These are phyloP conservation scores for Nomada ruficornis DNA, from an alignment of 2,888 invertebrate species.

Conservation along the genomic window DNA sequence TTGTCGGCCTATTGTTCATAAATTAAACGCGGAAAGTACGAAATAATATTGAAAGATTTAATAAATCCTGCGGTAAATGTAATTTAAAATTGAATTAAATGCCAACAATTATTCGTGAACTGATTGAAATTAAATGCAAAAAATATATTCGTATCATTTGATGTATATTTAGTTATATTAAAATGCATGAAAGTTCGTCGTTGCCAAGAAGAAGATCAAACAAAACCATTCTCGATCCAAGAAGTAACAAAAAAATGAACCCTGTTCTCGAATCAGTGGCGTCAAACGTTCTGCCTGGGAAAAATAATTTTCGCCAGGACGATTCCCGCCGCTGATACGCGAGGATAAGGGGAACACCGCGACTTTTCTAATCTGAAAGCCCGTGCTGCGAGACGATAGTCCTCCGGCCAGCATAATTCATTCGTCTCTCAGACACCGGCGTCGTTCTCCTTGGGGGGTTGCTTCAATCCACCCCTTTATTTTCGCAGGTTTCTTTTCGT, in stretches of 20 bases:
- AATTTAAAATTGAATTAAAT: too few relatives aligned
- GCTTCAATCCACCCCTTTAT: constrained; percentile 49
- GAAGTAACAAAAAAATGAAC: neutral
- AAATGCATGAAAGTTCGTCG: too few relatives aligned
- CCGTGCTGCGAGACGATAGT: constrained; percentile 46
- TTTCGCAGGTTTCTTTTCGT: constrained; percentile 32
- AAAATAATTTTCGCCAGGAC: constrained; percentile 25
- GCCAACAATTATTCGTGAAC: too few relatives aligned
- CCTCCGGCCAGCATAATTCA: constrained; percentile 48
- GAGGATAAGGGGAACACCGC: constrained; percentile 9
- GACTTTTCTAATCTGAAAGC: constrained; percentile 48
- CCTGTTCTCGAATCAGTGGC: neutral
- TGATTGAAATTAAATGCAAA: too few relatives aligned
- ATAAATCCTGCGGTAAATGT: too few relatives aligned
- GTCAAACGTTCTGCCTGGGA: constrained; percentile 10
- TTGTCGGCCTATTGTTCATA: too few relatives aligned
- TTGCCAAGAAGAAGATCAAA: constrained; percentile 2
- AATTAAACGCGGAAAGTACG: too few relatives aligned
- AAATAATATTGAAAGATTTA: too few relatives aligned
- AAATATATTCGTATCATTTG: too few relatives aligned
- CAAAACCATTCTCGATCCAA: neutral
- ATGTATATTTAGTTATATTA: too few relatives aligned
- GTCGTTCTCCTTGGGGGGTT: constrained; percentile 50
- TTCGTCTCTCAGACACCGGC: constrained; percentile 48
- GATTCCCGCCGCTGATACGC: constrained; percentile 42